These are phyloP conservation scores for Psettodes erumei DNA, from an alignment of 2,113 vertebrate genomes.

Conservation along the genomic window DNA sequence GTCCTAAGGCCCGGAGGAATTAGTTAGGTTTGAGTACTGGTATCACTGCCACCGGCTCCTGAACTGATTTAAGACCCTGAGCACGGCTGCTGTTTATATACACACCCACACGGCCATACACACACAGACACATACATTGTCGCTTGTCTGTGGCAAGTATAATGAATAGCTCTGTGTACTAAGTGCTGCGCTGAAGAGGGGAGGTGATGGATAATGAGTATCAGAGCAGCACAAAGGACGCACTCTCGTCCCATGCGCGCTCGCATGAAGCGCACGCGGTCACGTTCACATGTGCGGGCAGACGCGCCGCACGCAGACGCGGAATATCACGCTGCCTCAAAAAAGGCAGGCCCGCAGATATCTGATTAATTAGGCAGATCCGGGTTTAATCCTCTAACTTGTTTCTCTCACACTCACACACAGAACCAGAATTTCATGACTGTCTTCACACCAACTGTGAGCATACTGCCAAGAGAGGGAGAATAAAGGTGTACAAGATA, in stretches of 20 bases:
- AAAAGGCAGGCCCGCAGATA: slow-evolving; percentile 69
- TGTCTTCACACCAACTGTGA: slow-evolving; percentile 33
- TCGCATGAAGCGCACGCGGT: slow-evolving; percentile 29
- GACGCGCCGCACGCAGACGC: slow-evolving; percentile 27
- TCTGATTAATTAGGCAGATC: slow-evolving; percentile 78
- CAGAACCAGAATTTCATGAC: slow-evolving; percentile 52
- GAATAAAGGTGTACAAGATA: slow-evolving; percentile 58
- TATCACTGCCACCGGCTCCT: slow-evolving; percentile 53
- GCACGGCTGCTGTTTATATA: slow-evolving; percentile 55
- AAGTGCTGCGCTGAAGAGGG: slow-evolving; percentile 64
- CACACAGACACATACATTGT: slow-evolving; percentile 48
- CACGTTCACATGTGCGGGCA: slow-evolving; percentile 31
- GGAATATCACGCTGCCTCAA: slow-evolving; percentile 44
- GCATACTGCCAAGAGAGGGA: slow-evolving; percentile 31
- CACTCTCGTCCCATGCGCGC: slow-evolving; percentile 49
- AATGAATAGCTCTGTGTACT: slow-evolving; percentile 73
- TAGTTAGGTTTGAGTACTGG: slow-evolving; percentile 60
- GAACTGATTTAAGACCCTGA: slow-evolving; percentile 67
- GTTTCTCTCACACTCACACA: slow-evolving; percentile 54
- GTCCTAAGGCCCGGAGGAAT: slow-evolving; percentile 62
- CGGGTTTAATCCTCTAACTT: slow-evolving; percentile 67
- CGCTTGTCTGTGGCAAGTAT: slow-evolving; percentile 64
- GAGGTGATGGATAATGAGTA: slow-evolving; percentile 77
- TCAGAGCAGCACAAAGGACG: slow-evolving; percentile 68
- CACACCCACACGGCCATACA: slow-evolving; percentile 45